Evolutionary conservation across 2,888 invertebrate genomes (phyloP).

Genomic region (Zygogramma bicolorata): DNA sequence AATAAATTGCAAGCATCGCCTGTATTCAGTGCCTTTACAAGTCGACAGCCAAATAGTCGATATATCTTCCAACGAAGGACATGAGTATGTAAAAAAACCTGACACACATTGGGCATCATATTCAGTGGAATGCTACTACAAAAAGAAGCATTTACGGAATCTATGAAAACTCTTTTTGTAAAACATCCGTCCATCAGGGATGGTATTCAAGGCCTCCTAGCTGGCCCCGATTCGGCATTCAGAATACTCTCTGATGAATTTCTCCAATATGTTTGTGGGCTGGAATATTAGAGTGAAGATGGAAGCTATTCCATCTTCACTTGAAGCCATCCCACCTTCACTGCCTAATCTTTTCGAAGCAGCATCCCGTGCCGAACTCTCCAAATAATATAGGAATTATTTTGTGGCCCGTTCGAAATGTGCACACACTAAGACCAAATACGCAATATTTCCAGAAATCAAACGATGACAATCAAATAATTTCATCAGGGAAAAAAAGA

Average conservation of each 20-base stretch:
- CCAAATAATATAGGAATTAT: constrained; percentile 28
- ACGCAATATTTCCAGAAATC: not conserved
- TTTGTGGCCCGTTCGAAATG: not conserved
- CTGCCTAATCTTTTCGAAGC: constrained; percentile 19
- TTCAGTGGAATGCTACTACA: not conserved
- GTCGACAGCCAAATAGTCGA: constrained; percentile 9
- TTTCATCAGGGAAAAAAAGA: not conserved
- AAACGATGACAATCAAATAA: not conserved
- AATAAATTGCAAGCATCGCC: constrained; percentile 18
- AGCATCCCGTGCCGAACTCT: constrained; percentile 16
- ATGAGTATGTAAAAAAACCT: not conserved
- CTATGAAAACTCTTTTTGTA: not conserved
- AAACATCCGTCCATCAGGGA: constrained; percentile 8
- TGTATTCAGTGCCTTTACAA: constrained; percentile 17
- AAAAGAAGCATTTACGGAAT: not conserved
- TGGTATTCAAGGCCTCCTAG: not conserved
- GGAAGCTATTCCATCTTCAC: constrained; percentile 7
- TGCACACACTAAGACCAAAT: not conserved
- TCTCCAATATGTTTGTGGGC: constrained; percentile 25
- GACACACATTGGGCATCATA: not conserved
- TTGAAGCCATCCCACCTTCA: constrained; percentile 25
- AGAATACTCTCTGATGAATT: constrained; percentile 8
- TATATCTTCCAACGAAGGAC: not conserved
- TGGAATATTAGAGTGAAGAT: constrained; percentile 17
- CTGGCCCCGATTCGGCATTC: not conserved